Base-by-base conservation (phyloP, 2,113 vertebrate genomes). In the Daubentonia madagascariensis region DNA sequence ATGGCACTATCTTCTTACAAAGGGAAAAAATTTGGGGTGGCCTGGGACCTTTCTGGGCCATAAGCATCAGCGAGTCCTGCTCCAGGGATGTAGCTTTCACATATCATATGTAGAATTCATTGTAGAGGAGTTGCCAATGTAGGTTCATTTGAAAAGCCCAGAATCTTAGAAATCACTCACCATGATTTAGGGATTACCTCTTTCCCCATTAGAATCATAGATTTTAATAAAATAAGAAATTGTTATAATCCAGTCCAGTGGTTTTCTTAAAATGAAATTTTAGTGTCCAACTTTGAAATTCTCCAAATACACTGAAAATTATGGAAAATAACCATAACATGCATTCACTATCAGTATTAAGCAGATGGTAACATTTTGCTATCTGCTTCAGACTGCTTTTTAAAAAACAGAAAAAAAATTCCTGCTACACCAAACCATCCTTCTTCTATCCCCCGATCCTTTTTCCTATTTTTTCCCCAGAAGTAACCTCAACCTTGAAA, bases 221-320 rank as follows among this genome's bases (percentile, higher is more conserved):
- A 76, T 88, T 59, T 92, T 94, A 95, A 92, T 85, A 94, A 59
- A 67, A 28, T 43, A 86, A 50, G 43, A 90, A 85, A 76, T 73
- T 75, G n/a, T 94, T 61, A 70, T 84, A 68, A 95, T 78, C 22
- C 68, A 37, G 10, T 87, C 23, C 7, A 76, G 40, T 52, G 18
- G 70, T 73, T 94, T 85, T 70, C 65, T 93, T 88, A 50, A 86
- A 87, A 57, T 61, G 84, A 61, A 89, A 63, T 80, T 94, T 86
- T 70, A 80, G 32, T 50, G 11, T 93, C 90, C 14, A 59, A 61
- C 54, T 79, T 79, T 63, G 43, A 85, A 85, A 96, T 65, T 98
- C 37, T 72, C 28, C 30, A 78, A 91, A 72, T 1, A 89, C 48
- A 57, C 28, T 83, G 45, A 85, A 91, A 92, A 57, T 48, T 54